A percentile compares a stretch with the other conserved stretches of the same genome.
Evolutionary conservation across 2,797 vertebrate species (phyloP).

Genomic region (Pampus argenteus): DNA sequence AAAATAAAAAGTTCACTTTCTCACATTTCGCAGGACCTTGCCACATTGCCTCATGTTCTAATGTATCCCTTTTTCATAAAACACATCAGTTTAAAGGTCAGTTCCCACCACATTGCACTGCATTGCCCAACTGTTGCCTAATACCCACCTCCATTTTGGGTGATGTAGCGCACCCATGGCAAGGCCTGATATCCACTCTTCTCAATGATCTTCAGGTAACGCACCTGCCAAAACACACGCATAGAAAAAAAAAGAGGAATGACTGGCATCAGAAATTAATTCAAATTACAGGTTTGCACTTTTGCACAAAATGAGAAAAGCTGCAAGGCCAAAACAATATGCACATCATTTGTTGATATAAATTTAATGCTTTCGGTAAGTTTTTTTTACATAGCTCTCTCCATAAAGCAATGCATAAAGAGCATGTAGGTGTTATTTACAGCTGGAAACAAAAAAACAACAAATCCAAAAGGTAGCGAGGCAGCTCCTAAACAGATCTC

Average conservation of each 20-base stretch:
- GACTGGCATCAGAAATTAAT: background rate
- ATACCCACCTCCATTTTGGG: constrained; percentile 94
- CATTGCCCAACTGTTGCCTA: constrained; percentile 85
- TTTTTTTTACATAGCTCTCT: background rate
- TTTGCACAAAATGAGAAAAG: background rate
- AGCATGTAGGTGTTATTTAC: background rate
- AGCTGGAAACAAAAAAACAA: background rate
- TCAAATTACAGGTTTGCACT: background rate
- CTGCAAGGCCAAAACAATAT: background rate
- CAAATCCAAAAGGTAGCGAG: background rate
- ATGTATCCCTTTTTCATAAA: constrained; percentile 79
- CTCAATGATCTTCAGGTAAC: constrained; percentile 98
- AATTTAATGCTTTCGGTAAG: background rate
- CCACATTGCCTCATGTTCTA: constrained; percentile 74
- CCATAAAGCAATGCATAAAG: background rate
- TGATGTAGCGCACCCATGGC: constrained; percentile 97
- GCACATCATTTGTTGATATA: background rate
- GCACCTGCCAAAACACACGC: constrained; percentile 83
- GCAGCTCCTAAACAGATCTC: background rate
- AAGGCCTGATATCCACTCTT: constrained; percentile 97
- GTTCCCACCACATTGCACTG: constrained; percentile 77
- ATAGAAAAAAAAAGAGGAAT: background rate
- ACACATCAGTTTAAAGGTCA: constrained; percentile 58
- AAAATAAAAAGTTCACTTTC: constrained; percentile 71
- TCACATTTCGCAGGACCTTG: constrained; percentile 78